Percentiles rank a stretch among this genome's conserved stretches.
phyloP scores from a whole-genome alignment of 2,888 invertebrate species.

The Tanypteryx hageni region DNA sequence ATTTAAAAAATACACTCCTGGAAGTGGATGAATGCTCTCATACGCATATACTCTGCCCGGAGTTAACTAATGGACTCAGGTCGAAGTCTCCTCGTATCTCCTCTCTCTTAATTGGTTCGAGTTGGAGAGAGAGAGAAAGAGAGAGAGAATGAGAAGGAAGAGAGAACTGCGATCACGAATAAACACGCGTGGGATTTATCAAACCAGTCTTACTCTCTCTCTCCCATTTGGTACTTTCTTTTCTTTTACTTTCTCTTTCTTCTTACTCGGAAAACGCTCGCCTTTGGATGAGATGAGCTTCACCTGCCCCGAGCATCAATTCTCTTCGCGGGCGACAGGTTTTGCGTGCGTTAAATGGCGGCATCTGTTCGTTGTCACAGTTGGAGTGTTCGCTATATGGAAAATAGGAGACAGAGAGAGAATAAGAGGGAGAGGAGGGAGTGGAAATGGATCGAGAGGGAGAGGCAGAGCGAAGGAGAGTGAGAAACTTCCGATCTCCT shows the following conservation, averaged over 20 bases:
- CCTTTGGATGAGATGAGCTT: not conserved
- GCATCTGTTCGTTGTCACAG: slow-evolving; percentile 4
- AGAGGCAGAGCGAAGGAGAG: not conserved
- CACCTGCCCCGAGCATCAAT: slow-evolving; percentile 51
- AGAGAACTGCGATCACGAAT: slow-evolving; percentile 42
- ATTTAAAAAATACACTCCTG: no score
- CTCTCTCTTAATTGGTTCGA: slow-evolving; percentile 54
- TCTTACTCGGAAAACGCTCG: slow-evolving; percentile 9
- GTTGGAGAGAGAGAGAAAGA: not conserved
- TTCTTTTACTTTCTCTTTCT: slow-evolving; percentile 16
- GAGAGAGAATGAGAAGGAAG: slow-evolving; percentile 15
- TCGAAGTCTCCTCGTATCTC: slow-evolving; percentile 22
- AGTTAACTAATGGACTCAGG: slow-evolving; percentile 8
- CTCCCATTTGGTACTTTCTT: not conserved
- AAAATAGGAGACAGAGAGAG: slow-evolving; percentile 21
- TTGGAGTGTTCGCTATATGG: slow-evolving; percentile 52
- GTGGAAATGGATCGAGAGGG: not conserved
- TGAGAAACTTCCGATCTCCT: not conserved
- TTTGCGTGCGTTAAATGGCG: slow-evolving; percentile 43
- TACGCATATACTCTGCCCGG: not conserved
- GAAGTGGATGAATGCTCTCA: not conserved
- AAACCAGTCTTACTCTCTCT: slow-evolving; percentile 28
- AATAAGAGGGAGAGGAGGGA: not conserved
- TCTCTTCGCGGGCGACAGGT: slow-evolving; percentile 13
- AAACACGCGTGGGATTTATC: slow-evolving; percentile 62